Conservation (phyloP, 2,888 invertebrate genomes). For the Miltochrista miniata region DNA sequence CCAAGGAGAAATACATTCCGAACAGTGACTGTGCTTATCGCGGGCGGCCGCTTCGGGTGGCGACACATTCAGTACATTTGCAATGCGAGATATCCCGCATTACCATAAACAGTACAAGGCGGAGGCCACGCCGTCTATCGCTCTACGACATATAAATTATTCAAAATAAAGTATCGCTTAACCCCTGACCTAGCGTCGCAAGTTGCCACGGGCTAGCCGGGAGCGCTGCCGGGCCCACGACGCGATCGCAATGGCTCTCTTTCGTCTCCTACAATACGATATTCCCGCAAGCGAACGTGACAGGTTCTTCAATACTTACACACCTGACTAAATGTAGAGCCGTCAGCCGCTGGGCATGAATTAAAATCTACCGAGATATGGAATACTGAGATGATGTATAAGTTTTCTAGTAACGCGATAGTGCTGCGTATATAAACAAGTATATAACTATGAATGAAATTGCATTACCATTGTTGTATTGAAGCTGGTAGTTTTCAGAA, state of each 20-base stretch:
- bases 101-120: conserved; percentile 82
- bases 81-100: conserved; percentile 82
- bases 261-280: conserved; percentile 12
- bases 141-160: conserved; percentile 82
- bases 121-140: conserved; percentile 82
- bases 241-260: conserved; percentile 12
- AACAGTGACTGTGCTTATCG: conserved; percentile 64
- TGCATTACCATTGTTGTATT: too few relatives aligned
- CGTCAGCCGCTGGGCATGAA: conserved; percentile 8
- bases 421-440: too few relatives aligned
- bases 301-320: conserved; percentile 12
- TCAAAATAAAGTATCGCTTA: conserved; percentile 84
- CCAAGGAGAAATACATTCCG: conserved; percentile 60
- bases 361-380: not conserved
- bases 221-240: conserved; percentile 28
- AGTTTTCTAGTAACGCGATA: not conserved
- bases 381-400: conserved; percentile 2
- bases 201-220: conserved; percentile 43
- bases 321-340: conserved; percentile 16
- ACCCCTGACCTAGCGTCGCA: conserved; percentile 64
- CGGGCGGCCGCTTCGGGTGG: conserved; percentile 66
- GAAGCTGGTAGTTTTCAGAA: too few relatives aligned
- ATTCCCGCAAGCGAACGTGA: conserved; percentile 30
- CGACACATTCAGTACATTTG: conserved; percentile 81
- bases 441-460: too few relatives aligned